Base-by-base conservation (phyloP, 2,113 vertebrate species). In the Rhynchomys soricoides region DNA sequence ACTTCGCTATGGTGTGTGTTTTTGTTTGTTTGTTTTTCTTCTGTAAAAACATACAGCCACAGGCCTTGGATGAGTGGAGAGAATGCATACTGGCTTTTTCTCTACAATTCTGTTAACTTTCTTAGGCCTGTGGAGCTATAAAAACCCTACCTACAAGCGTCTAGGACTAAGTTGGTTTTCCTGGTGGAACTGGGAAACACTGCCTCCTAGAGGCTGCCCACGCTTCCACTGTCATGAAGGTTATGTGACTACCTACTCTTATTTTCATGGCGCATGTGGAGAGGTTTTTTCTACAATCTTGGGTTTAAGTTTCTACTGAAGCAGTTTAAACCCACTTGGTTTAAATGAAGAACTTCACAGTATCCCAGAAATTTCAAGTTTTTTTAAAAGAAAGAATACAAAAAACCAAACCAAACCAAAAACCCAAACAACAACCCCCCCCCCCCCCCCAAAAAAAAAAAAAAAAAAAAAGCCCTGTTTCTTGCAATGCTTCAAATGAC, bases 291-390 rank as follows among this genome's bases (percentile, higher is more conserved):
- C 59, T 96, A 95, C 97, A 98, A 86, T 96, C 98, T 64, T 98
- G 98, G 88, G 99, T 96, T 87, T 98, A 29, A 98, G 97, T 77
- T 91, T 98, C 98, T 82, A 98, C 15, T 0, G 98, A 98, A 10
- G 91, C 95, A 55, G 98, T 98, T 95, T 99, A 99, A 40, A 45
- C n/a, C 99, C 98, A 29, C 40, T 98, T 16, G 66, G 64, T 98
- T 99, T 95, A 99, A 97, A 93, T 98, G 98, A 92, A 98, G 98
- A 37, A 97, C 97, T 98, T 99, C 97, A 12, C 97, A 97, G 95
- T 99, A 97, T 1, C 98, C 98, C 0, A 98, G 98, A 64, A 97
- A 99, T 98, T 0, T 96, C 95, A 31, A 98, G 97, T 94, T 95
- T 97, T n/a, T n/a, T n/a, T 62, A 98, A 98, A 81, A 96, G 94